Percentiles rank a stretch among this genome's conserved stretches.
Conservation (phyloP, 2,113 vertebrate genomes). For the Labrus mixtus region DNA sequence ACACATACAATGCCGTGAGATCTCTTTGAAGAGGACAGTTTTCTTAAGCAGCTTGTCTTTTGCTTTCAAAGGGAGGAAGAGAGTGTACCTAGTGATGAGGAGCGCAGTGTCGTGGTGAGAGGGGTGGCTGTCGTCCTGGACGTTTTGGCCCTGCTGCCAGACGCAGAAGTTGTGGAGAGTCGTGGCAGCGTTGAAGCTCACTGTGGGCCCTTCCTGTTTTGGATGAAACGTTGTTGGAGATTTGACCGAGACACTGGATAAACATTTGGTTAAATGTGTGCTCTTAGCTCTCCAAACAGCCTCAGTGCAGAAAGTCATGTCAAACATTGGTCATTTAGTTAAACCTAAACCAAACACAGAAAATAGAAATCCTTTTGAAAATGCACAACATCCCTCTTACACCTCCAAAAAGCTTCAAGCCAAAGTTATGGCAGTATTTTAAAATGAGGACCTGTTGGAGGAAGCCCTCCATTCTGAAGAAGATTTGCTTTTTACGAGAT, state of each 20-base stretch:
- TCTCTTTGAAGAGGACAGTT: not conserved
- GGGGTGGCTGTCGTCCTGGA: slow-evolving; percentile 91
- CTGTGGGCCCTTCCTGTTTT: slow-evolving; percentile 91
- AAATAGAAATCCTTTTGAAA: no score
- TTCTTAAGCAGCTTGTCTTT: not conserved
- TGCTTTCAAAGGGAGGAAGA: not conserved
- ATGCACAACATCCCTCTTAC: no score
- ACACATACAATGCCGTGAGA: not conserved
- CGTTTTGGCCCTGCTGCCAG: slow-evolving; percentile 95
- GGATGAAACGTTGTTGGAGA: slow-evolving; percentile 3
- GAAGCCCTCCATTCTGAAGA: no score
- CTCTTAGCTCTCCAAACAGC: no score
- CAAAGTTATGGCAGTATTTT: no score
- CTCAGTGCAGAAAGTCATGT: no score
- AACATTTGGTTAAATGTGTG: not conserved
- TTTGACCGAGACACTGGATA: not conserved
- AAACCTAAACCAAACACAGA: no score
- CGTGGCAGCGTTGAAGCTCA: slow-evolving; percentile 93
- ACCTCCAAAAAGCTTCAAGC: no score
- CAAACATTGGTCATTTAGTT: no score
- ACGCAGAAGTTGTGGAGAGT: slow-evolving; percentile 96
- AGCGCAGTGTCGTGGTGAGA: slow-evolving; percentile 96
- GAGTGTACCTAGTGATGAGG: slow-evolving; percentile 92
- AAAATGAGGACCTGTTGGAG: no score
- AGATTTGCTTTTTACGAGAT: no score